Evolutionary conservation across 35 echinoderm and acorn worm species (phyloP), one percentile per base, ranked within the genome.

Genomic region (Diadema setosum): DNA sequence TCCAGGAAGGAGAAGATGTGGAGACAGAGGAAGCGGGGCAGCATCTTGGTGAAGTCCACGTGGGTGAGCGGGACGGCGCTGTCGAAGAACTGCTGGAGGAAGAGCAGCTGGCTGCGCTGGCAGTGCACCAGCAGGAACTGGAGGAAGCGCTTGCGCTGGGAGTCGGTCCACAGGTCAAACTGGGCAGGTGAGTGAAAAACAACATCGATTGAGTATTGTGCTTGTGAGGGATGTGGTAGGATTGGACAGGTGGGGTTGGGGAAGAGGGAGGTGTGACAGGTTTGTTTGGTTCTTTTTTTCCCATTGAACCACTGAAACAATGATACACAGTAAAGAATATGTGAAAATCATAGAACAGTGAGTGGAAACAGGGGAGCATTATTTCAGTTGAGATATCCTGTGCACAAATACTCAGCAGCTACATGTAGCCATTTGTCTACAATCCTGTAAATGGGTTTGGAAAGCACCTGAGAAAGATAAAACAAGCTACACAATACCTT

Each of bases 151-250:
- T 95, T 99, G 20, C 96, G 81, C 49, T 99, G 96, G 9, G 82
- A 43, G 58, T 99, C 96, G 1, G 92, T 99, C 96, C 96, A 99
- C 42, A 99, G 65, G 37, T 94, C 92, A 99, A 99, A 99, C 95
- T 97, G 41, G 12, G 31, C 30, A 65, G 20, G 49, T 86, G 44
- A 50, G 33, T 15, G 24, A 50, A 25, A 48, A 67, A 52, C 18
- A 42, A 65, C n/a, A n/a, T n/a, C n/a, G n/a, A n/a, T 84, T 61
- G 39, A 20, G 2, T 20, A 55, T 58, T 52, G 5, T 34, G 0
- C 26, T 15, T 30, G 4, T 6, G 7, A 75, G 20, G n/a, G 64
- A 87, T 61, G 41, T 75, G 12, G 21, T 57, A 21, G 12, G 11
- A 74, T 74, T 17, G 29, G 70, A 18, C 16, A 82, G 14, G 42